phyloP scores from a whole-genome alignment of 2,797 vertebrate species.

The Salmo trutta region DNA sequence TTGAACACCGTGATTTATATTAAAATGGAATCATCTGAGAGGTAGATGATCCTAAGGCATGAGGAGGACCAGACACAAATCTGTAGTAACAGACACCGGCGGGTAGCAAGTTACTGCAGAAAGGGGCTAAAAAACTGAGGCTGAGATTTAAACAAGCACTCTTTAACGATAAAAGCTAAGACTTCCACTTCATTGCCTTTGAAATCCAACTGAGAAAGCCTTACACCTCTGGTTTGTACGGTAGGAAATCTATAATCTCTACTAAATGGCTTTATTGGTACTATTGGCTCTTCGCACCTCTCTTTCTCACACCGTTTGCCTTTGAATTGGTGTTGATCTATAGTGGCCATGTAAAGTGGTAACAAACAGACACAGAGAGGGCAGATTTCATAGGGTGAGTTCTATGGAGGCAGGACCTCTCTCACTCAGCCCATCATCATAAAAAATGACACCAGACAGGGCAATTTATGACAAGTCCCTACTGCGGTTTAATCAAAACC shows the following conservation, averaged over 20 bases:
- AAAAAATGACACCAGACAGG: constrained; percentile 42
- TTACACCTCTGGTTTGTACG: constrained; percentile 34
- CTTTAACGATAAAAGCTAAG: neutral
- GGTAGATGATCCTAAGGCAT: neutral
- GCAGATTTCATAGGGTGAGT: constrained; percentile 10
- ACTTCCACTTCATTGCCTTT: constrained; percentile 18
- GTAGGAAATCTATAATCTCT: constrained; percentile 46
- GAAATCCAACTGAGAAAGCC: constrained; percentile 6
- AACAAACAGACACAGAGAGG: constrained; percentile 41
- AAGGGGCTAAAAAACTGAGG: neutral
- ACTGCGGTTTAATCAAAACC: constrained; percentile 32
- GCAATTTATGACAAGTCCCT: constrained; percentile 27
- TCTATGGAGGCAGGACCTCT: constrained; percentile 27
- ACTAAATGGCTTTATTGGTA: constrained; percentile 47
- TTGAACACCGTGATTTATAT: neutral
- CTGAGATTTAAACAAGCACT: neutral
- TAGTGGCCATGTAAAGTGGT: constrained; percentile 25
- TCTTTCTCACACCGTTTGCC: constrained; percentile 8
- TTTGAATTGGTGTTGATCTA: constrained; percentile 24
- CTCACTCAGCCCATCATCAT: constrained; percentile 38
- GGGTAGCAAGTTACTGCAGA: neutral
- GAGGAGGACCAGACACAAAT: constrained; percentile 11
- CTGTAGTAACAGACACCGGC: neutral
- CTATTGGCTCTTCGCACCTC: constrained; percentile 45
- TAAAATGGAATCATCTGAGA: neutral